Base-by-base conservation (phyloP, 2,888 invertebrate genomes). In the Aporophyla nigra region DNA sequence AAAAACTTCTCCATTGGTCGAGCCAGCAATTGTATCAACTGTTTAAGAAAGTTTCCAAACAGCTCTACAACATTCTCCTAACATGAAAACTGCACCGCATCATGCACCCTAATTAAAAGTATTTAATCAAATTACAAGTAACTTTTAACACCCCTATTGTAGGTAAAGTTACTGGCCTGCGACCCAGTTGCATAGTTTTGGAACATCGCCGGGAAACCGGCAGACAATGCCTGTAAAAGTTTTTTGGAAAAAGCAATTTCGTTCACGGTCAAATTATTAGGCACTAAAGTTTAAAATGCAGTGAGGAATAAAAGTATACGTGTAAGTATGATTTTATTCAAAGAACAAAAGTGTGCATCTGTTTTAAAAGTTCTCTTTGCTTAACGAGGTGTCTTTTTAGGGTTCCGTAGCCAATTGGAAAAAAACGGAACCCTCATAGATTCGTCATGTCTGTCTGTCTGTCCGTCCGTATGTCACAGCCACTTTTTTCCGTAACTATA, bases 81-180 rank as follows among this genome's bases (percentile, higher is more conserved):
- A 21, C 46, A 40, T 24, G 24, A 19, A 70, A 63, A 70, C 65
- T 61, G 9, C 58, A 78, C 56, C 46, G 66, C 51, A 56, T 33
- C 72, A 83, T 68, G 24, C 63, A 59, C 19, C 27, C 80, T 40
- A 66, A 80, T 74, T 83, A 43, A 80, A 84, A 85, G 27, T 40
- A 58, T 33, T 62, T 76, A 16, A 82, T 76, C 63, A 33, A 61
- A 85, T 85, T 66, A 83, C 59, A 7, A 21, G 10, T 27, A 61
- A 61, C 12, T 54, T 76, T 61, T 59, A 58, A 66, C n/a, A 24
- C 14, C 12, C 16, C 1, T 73, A 63, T 75, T 56, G 74, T 67
- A 14, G 40, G 1, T n/a, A 27, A 58, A 84, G 80, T 79, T 65
- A n/a, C 7, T n/a, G n/a, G 24, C 56, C n/a, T 14, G 59, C n/a